phyloP scores from a whole-genome alignment of 2,797 vertebrate genomes.

The Danio choprae region DNA sequence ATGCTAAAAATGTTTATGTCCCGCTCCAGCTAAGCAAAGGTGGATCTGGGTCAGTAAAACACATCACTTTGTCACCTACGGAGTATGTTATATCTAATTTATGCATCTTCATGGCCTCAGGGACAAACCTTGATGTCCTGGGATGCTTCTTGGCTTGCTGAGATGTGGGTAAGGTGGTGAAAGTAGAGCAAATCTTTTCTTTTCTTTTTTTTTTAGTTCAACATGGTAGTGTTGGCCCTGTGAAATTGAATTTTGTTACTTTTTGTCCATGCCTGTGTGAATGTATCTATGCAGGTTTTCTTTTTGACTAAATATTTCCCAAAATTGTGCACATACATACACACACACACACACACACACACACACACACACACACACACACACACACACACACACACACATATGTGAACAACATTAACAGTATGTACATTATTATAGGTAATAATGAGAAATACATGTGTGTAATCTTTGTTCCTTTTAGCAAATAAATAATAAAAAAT shows the following conservation, averaged over 20 bases:
- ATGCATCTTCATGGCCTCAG: conserved; percentile 36
- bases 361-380: too few species aligned
- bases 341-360: too few species aligned
- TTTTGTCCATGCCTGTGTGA: neutral
- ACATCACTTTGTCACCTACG: conserved; percentile 40
- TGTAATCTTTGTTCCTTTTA: too few species aligned
- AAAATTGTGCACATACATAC: too few species aligned
- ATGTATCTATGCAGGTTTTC: neutral
- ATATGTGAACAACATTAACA: too few species aligned
- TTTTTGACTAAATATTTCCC: too few species aligned
- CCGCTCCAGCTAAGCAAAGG: conserved; percentile 42
- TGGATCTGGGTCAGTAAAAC: conserved; percentile 53
- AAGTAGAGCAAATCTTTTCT: neutral
- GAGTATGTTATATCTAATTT: conserved; percentile 57
- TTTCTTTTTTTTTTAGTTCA: neutral
- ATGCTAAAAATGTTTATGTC: conserved; percentile 46
- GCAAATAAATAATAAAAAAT: too few species aligned
- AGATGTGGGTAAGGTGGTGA: conserved; percentile 8
- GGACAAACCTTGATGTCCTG: conserved; percentile 36
- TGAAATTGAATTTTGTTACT: neutral
- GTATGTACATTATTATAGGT: too few species aligned
- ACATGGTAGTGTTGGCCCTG: neutral
- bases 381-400: too few species aligned
- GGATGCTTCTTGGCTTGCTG: conserved; percentile 27
- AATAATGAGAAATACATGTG: too few species aligned